Evolutionary conservation across 2,113 vertebrate genomes (phyloP), one percentile per base, ranked within the genome.

Genomic region (Halichoeres trimaculatus): DNA sequence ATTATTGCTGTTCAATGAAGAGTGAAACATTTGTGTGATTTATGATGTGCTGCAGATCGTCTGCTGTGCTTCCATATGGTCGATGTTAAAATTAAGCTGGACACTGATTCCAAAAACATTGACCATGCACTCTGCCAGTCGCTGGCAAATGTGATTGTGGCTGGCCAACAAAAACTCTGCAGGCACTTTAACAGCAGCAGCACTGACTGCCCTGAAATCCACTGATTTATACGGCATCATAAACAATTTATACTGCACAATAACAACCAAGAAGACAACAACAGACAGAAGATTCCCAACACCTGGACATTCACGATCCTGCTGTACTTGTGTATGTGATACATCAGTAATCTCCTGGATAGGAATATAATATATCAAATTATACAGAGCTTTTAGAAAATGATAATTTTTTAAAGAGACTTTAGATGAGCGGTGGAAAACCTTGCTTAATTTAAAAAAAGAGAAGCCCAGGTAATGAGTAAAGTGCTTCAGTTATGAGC

Each of bases 211-310:
- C 71, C 76, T 85, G 81, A 86, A 91, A 85, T 83, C 63, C 75
- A 63, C 76, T 62, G 55, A 88, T 89, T 89, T 90, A 86, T 88
- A 84, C 64, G 48, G 73, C 65, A 76, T 82, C 62, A 78, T 90
- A 90, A 90, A 90, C 62, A 65, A 83, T 87, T 91, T 91, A 87
- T 88, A 90, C 70, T 85, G 84, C 69, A 65, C 87, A 78, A 84
- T 89, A 90, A 91, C 88, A 76, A 58, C 71, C 60, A 67, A 67
- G 74, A 88, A 80, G 54, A 85, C 81, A 85, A 89, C 86, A 88
- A 78, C 74, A 79, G 68, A 77, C 24, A 63, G 81, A 90, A 74
- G 65, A 87, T 85, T 76, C 76, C 76, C 55, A 68, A 83, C 84
- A 83, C 76, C 76, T 77, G 76, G 68, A 64, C 64, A 77, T 74